Evolutionary conservation across 1,140 invertebrate species (phyloP), one percentile per base, ranked within the genome.

Genomic region (Laupala kohalensis): DNA sequence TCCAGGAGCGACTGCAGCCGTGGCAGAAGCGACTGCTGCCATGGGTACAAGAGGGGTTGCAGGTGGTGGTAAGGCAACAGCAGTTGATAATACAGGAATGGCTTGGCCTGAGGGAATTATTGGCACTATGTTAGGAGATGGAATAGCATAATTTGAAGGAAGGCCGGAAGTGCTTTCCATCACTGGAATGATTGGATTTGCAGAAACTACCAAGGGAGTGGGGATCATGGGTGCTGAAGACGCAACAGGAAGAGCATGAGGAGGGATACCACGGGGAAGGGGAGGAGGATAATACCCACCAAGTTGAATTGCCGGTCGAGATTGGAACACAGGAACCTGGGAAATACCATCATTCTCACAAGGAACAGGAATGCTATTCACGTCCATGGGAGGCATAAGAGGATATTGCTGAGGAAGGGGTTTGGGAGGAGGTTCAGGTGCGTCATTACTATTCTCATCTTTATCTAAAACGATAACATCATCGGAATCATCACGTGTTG

Each of bases 361-460:
- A 30, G 85, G 85, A 80, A 89, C 86, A 26, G 88, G 87, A 77
- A 88, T 88, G 78, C 88, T 86, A 26, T 74, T 73, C 19, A 74
- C 70, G 29, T 75, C 74, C 28, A 29, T 24, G 29, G 53, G 70
- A 23, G 28, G 23, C 23, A 68, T 68, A 30, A 29, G 29, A n/a
- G 67, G 65, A 13, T 15, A 65, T n/a, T n/a, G n/a, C 19, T 37
- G 27, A 27, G 19, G 53, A 65, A 29, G 5, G 19, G 19, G 24
- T 12, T 30, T 27, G 19, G 64, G 19, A 6, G 29, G 5, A 24
- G 70, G 64, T 28, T 74, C 69, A 26, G 70, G 53, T 72, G 70
- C 30, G 29, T 84, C 82, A 62, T 81, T 81, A 62, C 81, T 80
- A 29, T 27, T 24, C 28, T 29, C 73, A 26, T 67, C 62, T 72